These are phyloP conservation scores for Drosophila bocki DNA, from an alignment of 1,140 invertebrate genomes.

Conservation along the genomic window DNA sequence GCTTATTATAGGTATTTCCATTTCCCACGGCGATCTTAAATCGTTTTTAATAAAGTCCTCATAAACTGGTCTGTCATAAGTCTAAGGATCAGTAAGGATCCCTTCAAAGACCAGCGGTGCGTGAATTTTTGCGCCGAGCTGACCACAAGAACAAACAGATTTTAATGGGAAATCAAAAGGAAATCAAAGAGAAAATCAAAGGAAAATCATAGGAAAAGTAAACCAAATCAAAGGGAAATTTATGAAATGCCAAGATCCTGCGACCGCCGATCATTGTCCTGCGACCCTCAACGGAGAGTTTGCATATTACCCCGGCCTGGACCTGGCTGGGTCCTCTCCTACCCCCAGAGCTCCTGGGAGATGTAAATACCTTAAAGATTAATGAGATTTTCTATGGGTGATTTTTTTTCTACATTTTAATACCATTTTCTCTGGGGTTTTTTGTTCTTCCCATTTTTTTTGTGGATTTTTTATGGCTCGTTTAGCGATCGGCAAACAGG, in stretches of 20 bases:
- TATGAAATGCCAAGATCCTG: conserved; percentile 50
- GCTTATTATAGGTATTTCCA: background rate
- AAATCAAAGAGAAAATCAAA: conserved; percentile 17
- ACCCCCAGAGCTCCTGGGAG: background rate
- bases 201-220: background rate
- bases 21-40: conserved; percentile 70
- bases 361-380: conserved; percentile 74
- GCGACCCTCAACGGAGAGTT: conserved; percentile 60
- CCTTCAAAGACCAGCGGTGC: conserved; percentile 55
- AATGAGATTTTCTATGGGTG: conserved; percentile 70
- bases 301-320: conserved; percentile 51
- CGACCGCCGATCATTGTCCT: conserved; percentile 37
- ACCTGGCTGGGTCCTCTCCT: background rate
- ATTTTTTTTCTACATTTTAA: conserved; percentile 20
- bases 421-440: conserved; percentile 1
- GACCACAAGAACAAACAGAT: conserved; percentile 63
- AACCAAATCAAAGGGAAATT: conserved; percentile 51
- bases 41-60: conserved; percentile 77
- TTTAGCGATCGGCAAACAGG: conserved; percentile 70
- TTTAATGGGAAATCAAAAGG: conserved; percentile 59
- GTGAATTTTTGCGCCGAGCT: conserved; percentile 58
- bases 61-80: conserved; percentile 58
- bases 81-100: background rate
- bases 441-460: conserved; percentile 4
- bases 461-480: conserved; percentile 76